Evolutionary conservation across 1,140 invertebrate species (phyloP).

Genomic region (Ruditapes philippinarum): DNA sequence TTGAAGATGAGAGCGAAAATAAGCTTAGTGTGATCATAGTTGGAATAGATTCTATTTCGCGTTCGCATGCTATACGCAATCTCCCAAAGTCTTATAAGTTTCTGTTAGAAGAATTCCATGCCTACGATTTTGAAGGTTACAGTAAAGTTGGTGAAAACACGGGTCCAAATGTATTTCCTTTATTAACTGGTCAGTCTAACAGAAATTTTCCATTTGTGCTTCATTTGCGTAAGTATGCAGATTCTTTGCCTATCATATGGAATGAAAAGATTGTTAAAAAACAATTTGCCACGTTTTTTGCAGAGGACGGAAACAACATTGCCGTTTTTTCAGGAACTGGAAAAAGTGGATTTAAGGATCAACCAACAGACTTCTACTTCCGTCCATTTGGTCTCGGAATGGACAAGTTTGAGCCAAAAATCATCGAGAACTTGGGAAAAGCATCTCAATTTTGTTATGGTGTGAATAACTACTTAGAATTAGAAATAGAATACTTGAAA

Average conservation of each 20-base stretch:
- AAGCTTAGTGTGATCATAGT: conserved; percentile 20
- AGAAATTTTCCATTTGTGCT: not conserved
- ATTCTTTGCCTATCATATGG: conserved; percentile 73
- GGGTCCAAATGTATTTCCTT: conserved; percentile 92
- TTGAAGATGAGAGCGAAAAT: not conserved
- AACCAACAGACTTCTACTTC: conserved; percentile 94
- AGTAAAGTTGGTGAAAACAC: conserved; percentile 95
- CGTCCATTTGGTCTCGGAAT: conserved; percentile 89
- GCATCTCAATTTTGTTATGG: conserved; percentile 17
- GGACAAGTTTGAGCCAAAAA: conserved; percentile 58
- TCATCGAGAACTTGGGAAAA: not conserved
- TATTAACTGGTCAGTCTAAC: conserved; percentile 89
- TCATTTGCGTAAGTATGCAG: not conserved
- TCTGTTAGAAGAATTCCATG: conserved; percentile 87
- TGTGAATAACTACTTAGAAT: not conserved
- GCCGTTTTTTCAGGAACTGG: too few relatives aligned
- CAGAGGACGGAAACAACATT: conserved; percentile 92
- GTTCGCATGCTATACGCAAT: conserved; percentile 55
- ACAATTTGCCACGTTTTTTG: conserved; percentile 93
- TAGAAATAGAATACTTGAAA: conserved; percentile 34
- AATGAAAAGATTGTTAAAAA: conserved; percentile 87
- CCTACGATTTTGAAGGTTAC: conserved; percentile 92
- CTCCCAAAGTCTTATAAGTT: conserved; percentile 67
- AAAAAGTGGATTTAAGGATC: conserved; percentile 93
- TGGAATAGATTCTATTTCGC: conserved; percentile 69